phyloP scores from a whole-genome alignment of 2,113 vertebrate species.

The Litocranius walleri region DNA sequence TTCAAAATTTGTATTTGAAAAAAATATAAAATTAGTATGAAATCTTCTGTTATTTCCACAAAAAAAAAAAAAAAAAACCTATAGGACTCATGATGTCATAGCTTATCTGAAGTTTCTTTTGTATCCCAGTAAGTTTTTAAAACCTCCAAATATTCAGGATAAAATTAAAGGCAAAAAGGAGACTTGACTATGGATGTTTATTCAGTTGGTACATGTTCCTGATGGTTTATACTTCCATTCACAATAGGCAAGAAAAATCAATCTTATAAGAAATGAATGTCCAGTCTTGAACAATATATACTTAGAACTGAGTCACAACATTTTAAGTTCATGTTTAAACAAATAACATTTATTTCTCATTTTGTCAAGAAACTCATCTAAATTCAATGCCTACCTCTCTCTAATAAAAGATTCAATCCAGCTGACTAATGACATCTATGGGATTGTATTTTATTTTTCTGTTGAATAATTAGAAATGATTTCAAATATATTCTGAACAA shows the following conservation, averaged over 20 bases:
- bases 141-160: slow-evolving; percentile 20
- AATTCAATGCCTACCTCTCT: neutral
- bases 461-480: slow-evolving; percentile 1
- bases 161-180: slow-evolving; percentile 13
- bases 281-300: neutral
- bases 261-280: slow-evolving; percentile 1
- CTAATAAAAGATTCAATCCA: neutral
- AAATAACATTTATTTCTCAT: neutral
- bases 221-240: neutral
- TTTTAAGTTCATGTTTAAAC: neutral
- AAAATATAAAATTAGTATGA: neutral
- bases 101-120: neutral
- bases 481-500: slow-evolving; percentile 22
- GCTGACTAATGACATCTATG: neutral
- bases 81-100: neutral
- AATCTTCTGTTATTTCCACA: neutral
- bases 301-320: neutral
- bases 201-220: neutral
- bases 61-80: neutral
- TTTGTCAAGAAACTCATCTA: slow-evolving; percentile 8
- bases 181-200: neutral
- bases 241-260: neutral
- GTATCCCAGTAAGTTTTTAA: neutral
- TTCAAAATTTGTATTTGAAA: neutral
- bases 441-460: neutral